These are phyloP conservation scores for Cybosia mesomella DNA, from an alignment of 2,888 invertebrate species.

Conservation along the genomic window DNA sequence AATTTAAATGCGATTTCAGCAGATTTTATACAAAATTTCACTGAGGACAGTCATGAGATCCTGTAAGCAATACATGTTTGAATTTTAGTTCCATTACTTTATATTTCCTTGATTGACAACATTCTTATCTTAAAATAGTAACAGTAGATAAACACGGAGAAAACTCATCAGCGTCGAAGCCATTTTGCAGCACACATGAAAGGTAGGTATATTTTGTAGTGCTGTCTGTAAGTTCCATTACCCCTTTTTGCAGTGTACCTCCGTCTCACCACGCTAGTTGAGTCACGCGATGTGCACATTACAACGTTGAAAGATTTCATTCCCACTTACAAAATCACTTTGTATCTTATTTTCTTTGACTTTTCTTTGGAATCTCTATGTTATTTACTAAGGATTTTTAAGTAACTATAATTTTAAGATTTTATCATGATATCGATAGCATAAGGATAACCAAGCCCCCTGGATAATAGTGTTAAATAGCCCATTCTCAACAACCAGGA, in stretches of 20 bases:
- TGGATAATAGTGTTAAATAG: too few species aligned
- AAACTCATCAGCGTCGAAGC: constrained; percentile 40
- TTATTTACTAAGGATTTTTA: constrained; percentile 32
- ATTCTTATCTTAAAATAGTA: constrained; percentile 1
- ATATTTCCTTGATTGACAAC: neutral
- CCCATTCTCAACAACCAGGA: too few species aligned
- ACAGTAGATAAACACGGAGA: constrained; percentile 22
- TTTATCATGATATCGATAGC: neutral
- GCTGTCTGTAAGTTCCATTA: constrained; percentile 65
- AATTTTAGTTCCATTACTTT: neutral
- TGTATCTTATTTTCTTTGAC: constrained; percentile 70
- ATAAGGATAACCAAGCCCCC: neutral
- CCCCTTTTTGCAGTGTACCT: constrained; percentile 62
- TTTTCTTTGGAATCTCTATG: constrained; percentile 54
- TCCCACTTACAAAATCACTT: constrained; percentile 84
- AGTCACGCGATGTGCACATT: constrained; percentile 83
- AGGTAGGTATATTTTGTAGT: constrained; percentile 51
- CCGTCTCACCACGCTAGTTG: constrained; percentile 56
- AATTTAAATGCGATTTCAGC: too few species aligned
- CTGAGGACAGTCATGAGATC: too few species aligned
- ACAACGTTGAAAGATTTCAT: constrained; percentile 78
- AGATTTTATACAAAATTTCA: too few species aligned
- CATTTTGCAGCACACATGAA: constrained; percentile 41
- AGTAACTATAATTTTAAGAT: neutral
- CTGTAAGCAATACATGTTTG: too few species aligned